Evolutionary conservation across 2,888 invertebrate genomes (phyloP).

Genomic region (Liodrosophila aerea): DNA sequence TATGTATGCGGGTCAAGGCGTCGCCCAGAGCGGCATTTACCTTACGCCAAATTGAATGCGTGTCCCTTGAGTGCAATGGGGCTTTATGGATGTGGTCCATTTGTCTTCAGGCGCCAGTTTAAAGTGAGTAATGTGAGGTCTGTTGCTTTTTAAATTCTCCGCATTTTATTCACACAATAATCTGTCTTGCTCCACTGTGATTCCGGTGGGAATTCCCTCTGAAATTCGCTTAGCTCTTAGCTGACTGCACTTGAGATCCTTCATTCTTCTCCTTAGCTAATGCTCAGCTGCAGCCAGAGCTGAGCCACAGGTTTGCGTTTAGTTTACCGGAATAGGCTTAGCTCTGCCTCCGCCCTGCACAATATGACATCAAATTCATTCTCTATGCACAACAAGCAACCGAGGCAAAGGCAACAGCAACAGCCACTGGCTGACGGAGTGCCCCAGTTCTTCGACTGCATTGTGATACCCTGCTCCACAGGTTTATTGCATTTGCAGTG

Average conservation of each 20-base stretch:
- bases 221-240: not conserved
- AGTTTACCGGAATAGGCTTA: slow-evolving; percentile 48
- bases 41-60: slow-evolving; percentile 15
- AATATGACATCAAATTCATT: slow-evolving; percentile 5
- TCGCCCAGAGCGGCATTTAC: slow-evolving; percentile 15
- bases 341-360: slow-evolving; percentile 8
- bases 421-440: not conserved
- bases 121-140: slow-evolving; percentile 3
- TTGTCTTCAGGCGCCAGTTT: not conserved
- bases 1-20: slow-evolving; percentile 23
- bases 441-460: slow-evolving; percentile 10
- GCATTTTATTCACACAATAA: no score
- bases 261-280: slow-evolving; percentile 13
- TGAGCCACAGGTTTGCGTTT: slow-evolving; percentile 42
- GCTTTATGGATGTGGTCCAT: not conserved
- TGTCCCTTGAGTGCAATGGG: not conserved
- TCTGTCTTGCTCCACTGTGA: no score
- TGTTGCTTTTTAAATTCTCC: not conserved
- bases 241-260: not conserved
- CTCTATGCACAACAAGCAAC: slow-evolving; percentile 25
- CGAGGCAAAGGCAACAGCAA: not conserved
- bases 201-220: not conserved
- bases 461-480: slow-evolving; percentile 1
- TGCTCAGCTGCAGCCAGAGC: slow-evolving; percentile 23
- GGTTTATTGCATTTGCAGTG: slow-evolving; percentile 11